Evolutionary conservation across 2,797 vertebrate species (phyloP).

Genomic region (Danio choprae): DNA sequence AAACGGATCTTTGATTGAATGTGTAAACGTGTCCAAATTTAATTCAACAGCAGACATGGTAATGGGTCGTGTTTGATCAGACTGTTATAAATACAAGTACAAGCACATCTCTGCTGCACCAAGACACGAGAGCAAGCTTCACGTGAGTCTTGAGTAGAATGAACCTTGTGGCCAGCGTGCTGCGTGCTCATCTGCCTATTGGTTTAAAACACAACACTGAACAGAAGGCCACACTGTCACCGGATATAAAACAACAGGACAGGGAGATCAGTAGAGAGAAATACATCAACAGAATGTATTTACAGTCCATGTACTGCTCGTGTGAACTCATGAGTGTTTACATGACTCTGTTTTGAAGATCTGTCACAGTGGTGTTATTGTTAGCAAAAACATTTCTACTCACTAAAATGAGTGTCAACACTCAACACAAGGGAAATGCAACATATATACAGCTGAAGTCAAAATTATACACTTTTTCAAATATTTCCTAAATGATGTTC

Average conservation of each 20-base stretch:
- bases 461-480: background rate
- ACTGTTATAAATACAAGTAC: conserved; percentile 20
- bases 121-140: background rate
- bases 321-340: background rate
- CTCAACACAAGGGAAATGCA: background rate
- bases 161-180: conserved; percentile 31
- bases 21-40: conserved; percentile 18
- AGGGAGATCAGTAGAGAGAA: conserved; percentile 3
- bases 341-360: background rate
- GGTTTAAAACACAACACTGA: conserved; percentile 20
- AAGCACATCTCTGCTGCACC: background rate
- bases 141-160: background rate
- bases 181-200: conserved; percentile 41
- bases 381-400: background rate
- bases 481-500: too few species aligned
- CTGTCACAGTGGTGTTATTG: background rate
- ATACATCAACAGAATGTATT: conserved; percentile 9
- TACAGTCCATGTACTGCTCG: background rate
- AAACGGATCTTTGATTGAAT: conserved; percentile 20
- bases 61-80: conserved; percentile 19
- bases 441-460: background rate
- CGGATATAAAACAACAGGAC: conserved; percentile 48
- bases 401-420: background rate
- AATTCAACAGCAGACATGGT: background rate
- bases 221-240: conserved; percentile 41